Evolutionary conservation across 1,140 invertebrate genomes (phyloP).

Genomic region (Calycopis cecrops): DNA sequence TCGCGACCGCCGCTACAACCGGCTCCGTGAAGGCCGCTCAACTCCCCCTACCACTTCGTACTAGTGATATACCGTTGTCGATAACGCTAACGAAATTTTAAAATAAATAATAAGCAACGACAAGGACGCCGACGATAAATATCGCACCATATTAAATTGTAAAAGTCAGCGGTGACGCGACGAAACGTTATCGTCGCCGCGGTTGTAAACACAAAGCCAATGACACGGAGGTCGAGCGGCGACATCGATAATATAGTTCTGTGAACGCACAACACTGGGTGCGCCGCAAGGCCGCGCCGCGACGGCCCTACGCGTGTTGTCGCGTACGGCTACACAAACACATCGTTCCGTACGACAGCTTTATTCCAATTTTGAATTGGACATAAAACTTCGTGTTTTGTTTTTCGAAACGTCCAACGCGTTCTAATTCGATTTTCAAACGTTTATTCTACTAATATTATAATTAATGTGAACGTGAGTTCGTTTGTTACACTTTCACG

Average conservation of each 20-base stretch:
- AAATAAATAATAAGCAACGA: conserved; percentile 15
- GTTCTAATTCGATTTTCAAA: no score
- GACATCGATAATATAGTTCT: conserved; percentile 50
- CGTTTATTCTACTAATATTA: no score
- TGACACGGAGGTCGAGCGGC: conserved; percentile 57
- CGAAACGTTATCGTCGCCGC: conserved; percentile 40
- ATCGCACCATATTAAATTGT: conserved; percentile 22
- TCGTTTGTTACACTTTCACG: no score
- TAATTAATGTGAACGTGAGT: no score
- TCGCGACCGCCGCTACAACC: conserved; percentile 62
- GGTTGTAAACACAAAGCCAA: conserved; percentile 66
- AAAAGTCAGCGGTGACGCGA: conserved; percentile 22
- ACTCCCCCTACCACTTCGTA: conserved; percentile 47
- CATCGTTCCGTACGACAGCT: conserved; percentile 43
- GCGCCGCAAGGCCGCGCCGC: conserved; percentile 60
- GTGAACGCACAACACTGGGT: conserved; percentile 53
- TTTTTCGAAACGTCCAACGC: no score
- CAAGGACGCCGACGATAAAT: conserved; percentile 1
- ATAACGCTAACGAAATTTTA: conserved; percentile 28
- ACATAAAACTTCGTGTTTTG: no score
- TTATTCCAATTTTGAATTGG: conserved; percentile 31
- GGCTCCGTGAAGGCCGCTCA: conserved; percentile 65
- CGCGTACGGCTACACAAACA: conserved; percentile 59
- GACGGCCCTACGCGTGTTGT: conserved; percentile 48
- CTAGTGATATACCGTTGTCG: conserved; percentile 54